Percentiles rank a stretch among this genome's conserved stretches.
These are phyloP conservation scores for Lingula anatina DNA, from an alignment of 2,888 invertebrate genomes.

Conservation along the genomic window DNA sequence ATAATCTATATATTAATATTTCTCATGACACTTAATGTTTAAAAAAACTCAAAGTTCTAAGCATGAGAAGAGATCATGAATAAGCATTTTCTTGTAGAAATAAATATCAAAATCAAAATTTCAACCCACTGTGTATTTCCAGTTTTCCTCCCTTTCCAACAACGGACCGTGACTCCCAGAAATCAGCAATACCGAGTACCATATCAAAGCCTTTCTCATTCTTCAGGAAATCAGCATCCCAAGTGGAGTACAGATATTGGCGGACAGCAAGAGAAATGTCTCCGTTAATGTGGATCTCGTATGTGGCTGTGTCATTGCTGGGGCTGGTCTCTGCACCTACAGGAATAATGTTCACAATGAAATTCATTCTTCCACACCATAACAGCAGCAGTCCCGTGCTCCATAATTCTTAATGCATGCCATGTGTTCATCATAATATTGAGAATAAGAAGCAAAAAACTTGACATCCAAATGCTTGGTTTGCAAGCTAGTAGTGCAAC, in stretches of 20 bases:
- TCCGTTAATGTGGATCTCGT: conserved; percentile 22
- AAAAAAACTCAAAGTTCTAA: no score
- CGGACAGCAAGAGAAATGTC: conserved; percentile 22
- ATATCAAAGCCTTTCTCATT: conserved; percentile 5
- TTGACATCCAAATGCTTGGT: no score
- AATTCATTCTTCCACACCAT: no score
- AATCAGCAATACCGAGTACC: conserved; percentile 18
- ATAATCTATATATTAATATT: no score
- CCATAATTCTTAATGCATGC: not conserved
- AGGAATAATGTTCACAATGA: not conserved
- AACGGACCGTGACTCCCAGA: conserved; percentile 18
- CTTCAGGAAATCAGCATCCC: conserved; percentile 9
- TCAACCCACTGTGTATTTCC: conserved; percentile 15
- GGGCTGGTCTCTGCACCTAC: conserved; percentile 15
- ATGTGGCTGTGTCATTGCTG: conserved; percentile 5
- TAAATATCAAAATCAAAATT: no score
- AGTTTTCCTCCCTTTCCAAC: conserved; percentile 3
- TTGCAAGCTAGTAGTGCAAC: no score
- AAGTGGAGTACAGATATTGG: conserved; percentile 20
- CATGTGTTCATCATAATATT: no score
- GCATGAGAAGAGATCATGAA: no score
- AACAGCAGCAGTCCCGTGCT: not conserved
- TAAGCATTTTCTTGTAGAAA: no score
- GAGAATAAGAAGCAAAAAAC: no score
- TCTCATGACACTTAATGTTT: no score